A percentile compares a stretch with the other conserved stretches of the same genome.
Evolutionary conservation across 2,888 invertebrate genomes (phyloP).

Genomic region (Quadroppia sp.): DNA sequence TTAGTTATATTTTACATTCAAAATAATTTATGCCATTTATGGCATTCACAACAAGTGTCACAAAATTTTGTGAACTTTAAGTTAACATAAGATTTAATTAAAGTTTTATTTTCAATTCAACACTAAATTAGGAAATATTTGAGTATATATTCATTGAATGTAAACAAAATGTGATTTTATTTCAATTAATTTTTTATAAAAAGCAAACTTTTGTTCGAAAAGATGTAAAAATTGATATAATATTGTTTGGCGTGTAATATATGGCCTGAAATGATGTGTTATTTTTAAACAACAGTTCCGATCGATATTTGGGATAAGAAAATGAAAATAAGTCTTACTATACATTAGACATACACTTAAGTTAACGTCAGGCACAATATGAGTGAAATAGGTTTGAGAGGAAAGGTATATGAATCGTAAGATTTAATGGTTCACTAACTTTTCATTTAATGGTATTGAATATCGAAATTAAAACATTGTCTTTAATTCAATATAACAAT

Average conservation of each 20-base stretch:
- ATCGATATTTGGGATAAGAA: slow-evolving; percentile 20
- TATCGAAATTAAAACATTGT: not conserved
- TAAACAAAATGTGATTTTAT: no score
- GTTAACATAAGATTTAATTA: no score
- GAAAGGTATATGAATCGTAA: not conserved
- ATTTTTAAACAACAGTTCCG: not conserved
- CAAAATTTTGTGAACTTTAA: no score
- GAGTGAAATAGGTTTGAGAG: not conserved
- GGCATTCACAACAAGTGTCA: no score
- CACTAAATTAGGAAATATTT: no score
- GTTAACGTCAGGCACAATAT: not conserved
- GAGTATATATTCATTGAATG: no score
- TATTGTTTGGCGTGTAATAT: not conserved
- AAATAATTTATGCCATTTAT: no score
- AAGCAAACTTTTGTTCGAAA: no score
- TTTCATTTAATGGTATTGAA: not conserved
- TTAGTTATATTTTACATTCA: no score
- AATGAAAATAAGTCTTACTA: not conserved
- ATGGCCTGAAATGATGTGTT: not conserved
- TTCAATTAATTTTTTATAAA: no score
- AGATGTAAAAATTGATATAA: no score
- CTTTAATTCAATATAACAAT: not conserved
- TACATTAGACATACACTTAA: not conserved
- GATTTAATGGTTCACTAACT: slow-evolving; percentile 3
- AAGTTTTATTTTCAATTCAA: no score